Base-by-base conservation (phyloP, 1,140 invertebrate genomes). In the Gonatopus flavifemur region DNA sequence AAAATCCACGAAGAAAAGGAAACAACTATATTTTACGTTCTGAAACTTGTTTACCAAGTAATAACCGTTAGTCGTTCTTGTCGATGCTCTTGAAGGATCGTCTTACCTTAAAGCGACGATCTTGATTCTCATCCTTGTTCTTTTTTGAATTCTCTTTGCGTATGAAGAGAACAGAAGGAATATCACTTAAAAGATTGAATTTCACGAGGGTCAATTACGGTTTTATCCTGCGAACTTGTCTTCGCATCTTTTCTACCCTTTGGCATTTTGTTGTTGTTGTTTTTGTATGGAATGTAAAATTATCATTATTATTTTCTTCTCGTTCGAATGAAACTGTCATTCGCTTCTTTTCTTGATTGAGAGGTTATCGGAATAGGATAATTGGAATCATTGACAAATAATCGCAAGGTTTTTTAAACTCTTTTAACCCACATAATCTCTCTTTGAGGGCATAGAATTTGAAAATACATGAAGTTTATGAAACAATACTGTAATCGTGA, bases 171-270 rank as follows among this genome's bases (percentile, higher is more conserved):
- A 21, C 16, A 49, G 15, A 31, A 49, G 46, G 45, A 46, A 59
- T 52, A 60, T 52, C 39, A 43, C 25, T 32, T 54, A 24, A 24
- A 35, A 49, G 45, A 43, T 69, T 60, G 30, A 42, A 55, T 72
- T 70, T 57, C 65, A 66, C 36, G 21, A 38, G 59, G 46, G 41
- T 69, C 50, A 53, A 60, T 69, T 70, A 64, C 53, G 37, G 22
- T 25, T 32, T n/a, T n/a, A 19, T 19, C 45, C 24, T 13, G 7
- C 25, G 36, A 3, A 15, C 25, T 40, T 20, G 37, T 41, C 37
- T 57, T 44, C 22, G 31, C 25, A 46, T 33, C 21, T 10, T 18
- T 48, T 13, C 36, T 36, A n/a, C n/a, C n/a, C n/a, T n/a, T n/a
- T n/a, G n/a, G n/a, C n/a, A n/a, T n/a, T n/a, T n/a, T n/a, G n/a